Evolutionary conservation across 2,888 invertebrate genomes (phyloP), one percentile per base, ranked within the genome.

Genomic region (Octonoba sinensis): DNA sequence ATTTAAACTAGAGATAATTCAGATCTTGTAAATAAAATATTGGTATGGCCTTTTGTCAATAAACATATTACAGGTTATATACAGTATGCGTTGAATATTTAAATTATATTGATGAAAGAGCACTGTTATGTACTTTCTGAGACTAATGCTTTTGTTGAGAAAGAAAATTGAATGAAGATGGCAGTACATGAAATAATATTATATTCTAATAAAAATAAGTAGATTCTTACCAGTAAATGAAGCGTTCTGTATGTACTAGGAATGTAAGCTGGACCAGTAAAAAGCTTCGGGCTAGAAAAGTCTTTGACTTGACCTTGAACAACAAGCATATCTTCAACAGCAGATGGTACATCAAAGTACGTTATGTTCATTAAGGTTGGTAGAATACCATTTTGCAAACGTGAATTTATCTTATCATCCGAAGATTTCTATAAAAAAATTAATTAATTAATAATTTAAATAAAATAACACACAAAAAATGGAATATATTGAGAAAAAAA

Each of bases 261-360:
- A 27, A 79, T 72, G 46, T 79, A 79, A 4, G 46, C 46, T 24
- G 78, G 78, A n/a, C 51, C 71, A n/a, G 13, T 54, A 18, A 72
- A 79, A 46, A 51, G 66, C 3, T n/a, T 22, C 11, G 12, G 2
- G 15, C 66, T 54, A 1, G 13, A 1, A 4, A 20, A 15, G 22
- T 72, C 72, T 24, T 62, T 72, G n/a, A 49, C 67, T 59, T 27
- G 59, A 16, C 78, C 78, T 67, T 79, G 78, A 15, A 79, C 22
- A 15, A 79, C 24, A 18, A 72, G 54, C 66, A 72, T 60, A 44
- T 72, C 78, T 44, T 79, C 60, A 36, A 79, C 59, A 3, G 54
- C 20, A 16, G 49, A 3, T 15, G 78, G 78, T 20, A 79, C 54
- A 2, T 49, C 44, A 22, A 56, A 67, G 16, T 4, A 13, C 27